A percentile compares a stretch with the other conserved stretches of the same genome.
phyloP scores from a whole-genome alignment of 2,888 invertebrate species.

The Drosophila kanekoi region DNA sequence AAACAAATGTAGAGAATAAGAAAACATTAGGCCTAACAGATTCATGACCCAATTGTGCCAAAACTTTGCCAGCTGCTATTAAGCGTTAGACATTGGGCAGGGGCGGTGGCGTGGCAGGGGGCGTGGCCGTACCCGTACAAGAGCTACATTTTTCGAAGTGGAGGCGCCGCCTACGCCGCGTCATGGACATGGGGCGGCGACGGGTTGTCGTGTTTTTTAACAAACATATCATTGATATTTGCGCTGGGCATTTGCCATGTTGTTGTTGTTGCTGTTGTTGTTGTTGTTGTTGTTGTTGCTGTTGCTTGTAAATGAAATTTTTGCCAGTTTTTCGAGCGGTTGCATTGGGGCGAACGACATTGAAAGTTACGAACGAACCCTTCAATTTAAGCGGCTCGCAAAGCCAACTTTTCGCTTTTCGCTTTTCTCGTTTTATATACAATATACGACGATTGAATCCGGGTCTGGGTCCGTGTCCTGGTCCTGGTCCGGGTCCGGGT shows the following conservation, averaged over 20 bases:
- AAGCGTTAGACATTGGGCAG: neutral
- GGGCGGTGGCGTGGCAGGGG: neutral
- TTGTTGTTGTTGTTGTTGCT: slow-evolving; percentile 28
- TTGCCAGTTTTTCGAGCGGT: slow-evolving; percentile 26
- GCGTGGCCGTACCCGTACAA: slow-evolving; percentile 51
- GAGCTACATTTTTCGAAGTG: slow-evolving; percentile 37
- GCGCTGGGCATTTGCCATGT: slow-evolving; percentile 59
- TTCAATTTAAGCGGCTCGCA: slow-evolving; percentile 47
- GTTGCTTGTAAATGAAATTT: slow-evolving; percentile 70
- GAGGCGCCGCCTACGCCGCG: slow-evolving; percentile 16
- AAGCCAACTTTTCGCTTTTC: slow-evolving; percentile 16
- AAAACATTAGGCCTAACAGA: slow-evolving; percentile 57
- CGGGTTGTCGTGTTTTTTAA: slow-evolving; percentile 70
- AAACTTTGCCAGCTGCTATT: slow-evolving; percentile 49
- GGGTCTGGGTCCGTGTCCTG: too few species aligned
- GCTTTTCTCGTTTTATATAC: too few species aligned
- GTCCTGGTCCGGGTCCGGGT: too few species aligned
- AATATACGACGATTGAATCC: too few species aligned
- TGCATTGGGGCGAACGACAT: slow-evolving; percentile 50
- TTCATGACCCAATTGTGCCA: slow-evolving; percentile 46
- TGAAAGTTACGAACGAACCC: slow-evolving; percentile 62
- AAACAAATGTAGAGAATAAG: slow-evolving; percentile 1
- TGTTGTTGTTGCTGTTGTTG: slow-evolving; percentile 18
- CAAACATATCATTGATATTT: slow-evolving; percentile 79
- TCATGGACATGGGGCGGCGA: slow-evolving; percentile 33